Percentiles rank a stretch among this genome's conserved stretches.
phyloP scores from a whole-genome alignment of 2,797 vertebrate genomes.

The Gymnocypris eckloni region DNA sequence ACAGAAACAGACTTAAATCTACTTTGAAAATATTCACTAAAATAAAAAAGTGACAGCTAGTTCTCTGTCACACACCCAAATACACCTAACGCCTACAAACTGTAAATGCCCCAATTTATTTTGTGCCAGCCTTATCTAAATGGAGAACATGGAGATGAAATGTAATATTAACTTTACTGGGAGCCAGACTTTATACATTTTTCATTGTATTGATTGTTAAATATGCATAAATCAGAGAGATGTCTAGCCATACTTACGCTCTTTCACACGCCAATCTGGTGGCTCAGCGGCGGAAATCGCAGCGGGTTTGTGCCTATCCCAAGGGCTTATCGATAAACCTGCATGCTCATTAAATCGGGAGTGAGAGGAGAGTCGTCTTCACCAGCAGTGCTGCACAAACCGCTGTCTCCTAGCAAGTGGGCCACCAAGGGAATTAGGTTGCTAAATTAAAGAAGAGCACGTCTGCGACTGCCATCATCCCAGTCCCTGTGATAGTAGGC shows the following conservation, averaged over 20 bases:
- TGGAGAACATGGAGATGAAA: constrained; percentile 15
- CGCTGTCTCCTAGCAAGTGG: constrained; percentile 33
- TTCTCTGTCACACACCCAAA: neutral
- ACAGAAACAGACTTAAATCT: neutral
- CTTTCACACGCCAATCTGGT: constrained; percentile 22
- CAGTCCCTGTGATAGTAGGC: constrained; percentile 44
- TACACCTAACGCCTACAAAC: neutral
- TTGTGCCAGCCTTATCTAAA: constrained; percentile 2
- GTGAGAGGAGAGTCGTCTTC: constrained; percentile 44
- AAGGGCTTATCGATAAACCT: constrained; percentile 61
- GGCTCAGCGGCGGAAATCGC: constrained; percentile 38
- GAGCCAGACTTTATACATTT: neutral
- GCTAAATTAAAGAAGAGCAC: constrained; percentile 52
- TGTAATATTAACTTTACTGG: neutral
- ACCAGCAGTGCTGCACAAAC: constrained; percentile 25
- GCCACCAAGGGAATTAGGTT: constrained; percentile 49
- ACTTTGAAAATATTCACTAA: neutral
- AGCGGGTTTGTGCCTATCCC: constrained; percentile 44
- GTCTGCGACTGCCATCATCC: constrained; percentile 30
- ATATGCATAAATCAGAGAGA: constrained; percentile 31
- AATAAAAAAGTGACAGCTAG: no score
- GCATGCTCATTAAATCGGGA: constrained; percentile 55
- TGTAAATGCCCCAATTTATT: neutral
- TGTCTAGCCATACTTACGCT: constrained; percentile 38
- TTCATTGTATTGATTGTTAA: constrained; percentile 9